Conservation (phyloP, 2,888 invertebrate genomes). For the Pachycephus smyrnensis region DNA sequence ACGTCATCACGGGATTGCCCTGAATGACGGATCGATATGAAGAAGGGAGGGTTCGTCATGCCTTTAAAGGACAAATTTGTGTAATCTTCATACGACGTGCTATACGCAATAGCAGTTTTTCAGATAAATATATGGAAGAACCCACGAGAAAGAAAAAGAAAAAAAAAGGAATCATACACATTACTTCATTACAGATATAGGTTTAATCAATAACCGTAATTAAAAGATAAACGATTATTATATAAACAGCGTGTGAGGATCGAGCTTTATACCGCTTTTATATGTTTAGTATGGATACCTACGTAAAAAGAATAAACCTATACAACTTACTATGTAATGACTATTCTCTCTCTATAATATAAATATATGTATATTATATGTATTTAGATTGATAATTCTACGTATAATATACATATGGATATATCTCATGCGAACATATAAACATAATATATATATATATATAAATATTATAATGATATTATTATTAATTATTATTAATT, state of each 20-base stretch:
- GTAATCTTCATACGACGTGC: conserved; percentile 7
- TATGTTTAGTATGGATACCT: conserved; percentile 59
- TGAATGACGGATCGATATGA: not conserved
- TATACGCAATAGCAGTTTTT: conserved; percentile 7
- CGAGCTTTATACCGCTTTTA: conserved; percentile 66
- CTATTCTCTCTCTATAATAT: conserved; percentile 58
- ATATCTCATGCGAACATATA: conserved; percentile 49
- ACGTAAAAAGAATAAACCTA: conserved; percentile 35
- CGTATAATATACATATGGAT: conserved; percentile 36
- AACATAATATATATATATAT: conserved; percentile 53
- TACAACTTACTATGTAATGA: conserved; percentile 53
- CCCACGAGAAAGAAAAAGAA: conserved; percentile 11
- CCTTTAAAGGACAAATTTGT: conserved; percentile 4
- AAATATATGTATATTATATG: conserved; percentile 47
- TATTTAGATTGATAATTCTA: conserved; percentile 4
- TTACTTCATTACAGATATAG: conserved; percentile 38
- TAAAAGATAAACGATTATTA: conserved; percentile 35
- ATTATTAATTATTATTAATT: conserved; percentile 33
- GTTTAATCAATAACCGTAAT: conserved; percentile 46
- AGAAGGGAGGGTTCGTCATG: not conserved
- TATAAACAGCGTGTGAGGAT: conserved; percentile 59
- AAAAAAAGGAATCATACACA: conserved; percentile 6
- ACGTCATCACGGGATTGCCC: not conserved
- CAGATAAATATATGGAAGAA: not conserved
- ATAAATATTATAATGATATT: conserved; percentile 53